Conservation (phyloP, 2,113 vertebrate genomes). For the Lepisosteus oculatus region DNA sequence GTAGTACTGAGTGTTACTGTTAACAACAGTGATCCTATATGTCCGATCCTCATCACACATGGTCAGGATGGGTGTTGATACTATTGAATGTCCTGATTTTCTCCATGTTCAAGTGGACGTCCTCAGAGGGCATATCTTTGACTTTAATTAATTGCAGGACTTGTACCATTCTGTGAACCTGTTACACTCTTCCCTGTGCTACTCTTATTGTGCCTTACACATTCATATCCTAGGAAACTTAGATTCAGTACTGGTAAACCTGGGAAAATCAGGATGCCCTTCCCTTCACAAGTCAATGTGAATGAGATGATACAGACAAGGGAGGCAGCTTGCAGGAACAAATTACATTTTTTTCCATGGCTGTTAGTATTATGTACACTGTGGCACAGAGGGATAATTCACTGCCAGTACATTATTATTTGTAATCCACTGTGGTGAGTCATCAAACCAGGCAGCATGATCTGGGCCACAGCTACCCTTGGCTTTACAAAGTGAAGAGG, state of each 20-base stretch:
- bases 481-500: neutral
- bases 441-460: slow-evolving; percentile 4
- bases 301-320: slow-evolving; percentile 1
- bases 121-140: too few relatives aligned
- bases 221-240: neutral
- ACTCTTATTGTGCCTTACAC: neutral
- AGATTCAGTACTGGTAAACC: neutral
- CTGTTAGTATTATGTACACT: neutral
- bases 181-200: too few relatives aligned
- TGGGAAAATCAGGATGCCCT: neutral
- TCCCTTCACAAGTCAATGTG: neutral
- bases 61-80: too few relatives aligned
- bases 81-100: too few relatives aligned
- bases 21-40: too few relatives aligned
- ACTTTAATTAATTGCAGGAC: too few relatives aligned
- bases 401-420: neutral
- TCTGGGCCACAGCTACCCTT: neutral
- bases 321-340: neutral
- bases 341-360: slow-evolving; percentile 1
- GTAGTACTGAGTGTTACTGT: too few relatives aligned
- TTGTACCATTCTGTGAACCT: too few relatives aligned
- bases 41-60: too few relatives aligned
- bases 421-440: slow-evolving; percentile 7
- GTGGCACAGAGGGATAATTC: neutral
- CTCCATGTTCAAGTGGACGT: too few relatives aligned